These are phyloP conservation scores for Gobio occitaniae DNA, from an alignment of 2,797 vertebrate genomes.

Conservation along the genomic window DNA sequence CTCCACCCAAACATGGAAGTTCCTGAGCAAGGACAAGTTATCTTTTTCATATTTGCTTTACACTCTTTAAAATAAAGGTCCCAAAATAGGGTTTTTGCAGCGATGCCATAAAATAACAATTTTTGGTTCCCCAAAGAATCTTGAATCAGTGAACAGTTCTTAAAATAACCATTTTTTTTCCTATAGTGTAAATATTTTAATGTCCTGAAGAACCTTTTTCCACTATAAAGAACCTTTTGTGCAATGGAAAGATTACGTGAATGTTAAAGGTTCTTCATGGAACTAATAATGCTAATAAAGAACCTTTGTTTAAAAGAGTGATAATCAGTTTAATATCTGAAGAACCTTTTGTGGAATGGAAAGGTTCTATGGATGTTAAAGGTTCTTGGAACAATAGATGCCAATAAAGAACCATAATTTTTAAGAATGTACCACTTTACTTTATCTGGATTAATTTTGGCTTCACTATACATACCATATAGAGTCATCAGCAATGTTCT, in stretches of 20 bases:
- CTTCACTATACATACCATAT: constrained; percentile 79
- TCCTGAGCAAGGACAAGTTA: constrained; percentile 72
- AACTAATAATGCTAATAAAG: not conserved
- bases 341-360: not conserved
- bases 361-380: not conserved
- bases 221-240: not conserved
- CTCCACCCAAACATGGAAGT: constrained; percentile 96
- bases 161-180: not conserved
- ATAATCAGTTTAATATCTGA: not conserved
- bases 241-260: not conserved
- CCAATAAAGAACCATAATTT: not conserved
- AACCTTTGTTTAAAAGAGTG: not conserved
- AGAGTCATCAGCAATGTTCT: constrained; percentile 73
- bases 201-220: not conserved
- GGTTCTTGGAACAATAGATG: not conserved
- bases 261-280: not conserved
- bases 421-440: not conserved
- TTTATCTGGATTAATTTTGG: not conserved
- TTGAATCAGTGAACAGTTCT: not conserved
- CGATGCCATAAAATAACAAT: no score
- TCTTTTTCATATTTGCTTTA: not conserved
- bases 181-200: not conserved
- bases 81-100: not conserved
- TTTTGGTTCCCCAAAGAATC: not conserved
- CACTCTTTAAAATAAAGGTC: not conserved